Evolutionary conservation across 2,113 vertebrate species (phyloP), one percentile per base, ranked within the genome.

Genomic region (Saguinus midas): DNA sequence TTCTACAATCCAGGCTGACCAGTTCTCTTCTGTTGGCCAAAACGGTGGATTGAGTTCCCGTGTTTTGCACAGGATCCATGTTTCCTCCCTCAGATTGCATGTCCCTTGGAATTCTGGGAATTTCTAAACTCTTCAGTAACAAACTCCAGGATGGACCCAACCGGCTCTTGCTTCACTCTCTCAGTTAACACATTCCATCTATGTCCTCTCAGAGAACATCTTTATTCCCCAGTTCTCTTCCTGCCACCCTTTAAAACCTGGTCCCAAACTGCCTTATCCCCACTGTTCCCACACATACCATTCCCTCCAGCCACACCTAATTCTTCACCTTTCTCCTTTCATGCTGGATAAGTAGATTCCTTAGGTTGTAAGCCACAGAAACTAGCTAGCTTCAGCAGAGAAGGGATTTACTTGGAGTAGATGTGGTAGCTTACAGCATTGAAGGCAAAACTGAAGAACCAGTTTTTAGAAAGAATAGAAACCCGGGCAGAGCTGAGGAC

Each of bases 141-240:
- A 87, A 83, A 55, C 20, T 80, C 76, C 48, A 6, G 3, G 8
- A 80, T 82, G 35, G 37, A 4, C 27, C 37, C 87, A 88, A 29
- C 14, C 35, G 70, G 40, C 64, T 78, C 72, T 37, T 55, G 37
- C 37, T 87, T 87, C 37, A 20, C 18, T 84, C 40, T 55, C 37
- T 91, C 68, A 76, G 29, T 64, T 50, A 72, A 64, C 58, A 52
- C 37, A 93, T 86, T 75, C 73, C 7, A 40, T 21, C 57, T 55
- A 8, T 32, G 23, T 79, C 43, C 13, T 79, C 35, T 43, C 52
- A 40, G 14, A 78, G 40, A 55, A 82, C 17, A 86, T n/a, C 3
- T 91, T 86, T 75, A 50, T 29, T 75, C 89, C 55, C 68, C 87
- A 75, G 48, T 79, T 96, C 75, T 86, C 93, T 37, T 66, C 72